Percentiles rank a stretch among this genome's conserved stretches.
phyloP scores from a whole-genome alignment of 2,113 vertebrate species.

The Cinclus mexicanus region DNA sequence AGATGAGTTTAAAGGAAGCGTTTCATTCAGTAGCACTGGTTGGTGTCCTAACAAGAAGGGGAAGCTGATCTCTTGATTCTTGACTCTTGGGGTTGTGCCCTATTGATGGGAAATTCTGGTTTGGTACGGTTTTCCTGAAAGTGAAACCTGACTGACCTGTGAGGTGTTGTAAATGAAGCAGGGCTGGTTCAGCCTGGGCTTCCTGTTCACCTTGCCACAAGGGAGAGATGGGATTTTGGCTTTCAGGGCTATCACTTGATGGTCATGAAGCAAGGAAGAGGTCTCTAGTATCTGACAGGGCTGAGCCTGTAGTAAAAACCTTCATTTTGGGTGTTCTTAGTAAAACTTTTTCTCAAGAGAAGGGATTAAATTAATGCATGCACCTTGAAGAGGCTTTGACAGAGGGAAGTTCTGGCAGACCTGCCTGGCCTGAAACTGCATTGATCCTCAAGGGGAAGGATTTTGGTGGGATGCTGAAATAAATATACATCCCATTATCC shows the following conservation, averaged over 20 bases:
- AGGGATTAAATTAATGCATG: neutral
- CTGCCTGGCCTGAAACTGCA: neutral
- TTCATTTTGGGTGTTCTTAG: neutral
- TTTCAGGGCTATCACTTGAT: rapidly evolving
- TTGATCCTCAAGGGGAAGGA: neutral
- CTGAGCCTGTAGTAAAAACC: neutral
- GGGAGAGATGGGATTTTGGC: neutral
- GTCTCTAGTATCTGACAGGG: neutral
- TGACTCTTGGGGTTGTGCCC: neutral
- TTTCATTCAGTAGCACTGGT: neutral
- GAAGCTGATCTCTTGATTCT: neutral
- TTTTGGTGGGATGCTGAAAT: neutral
- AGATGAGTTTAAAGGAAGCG: neutral
- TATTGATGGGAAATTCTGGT: neutral
- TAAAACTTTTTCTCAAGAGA: neutral
- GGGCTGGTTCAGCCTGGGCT: neutral
- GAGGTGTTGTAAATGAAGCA: neutral
- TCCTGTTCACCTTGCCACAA: neutral
- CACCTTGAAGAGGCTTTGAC: neutral
- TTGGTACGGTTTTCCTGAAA: neutral
- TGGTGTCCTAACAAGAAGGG: neutral
- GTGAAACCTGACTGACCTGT: neutral
- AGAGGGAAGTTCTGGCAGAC: neutral
- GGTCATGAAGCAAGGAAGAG: neutral
- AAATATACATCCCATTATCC: neutral